Evolutionary conservation across 2,888 invertebrate genomes (phyloP).

Genomic region (Syritta pipiens): DNA sequence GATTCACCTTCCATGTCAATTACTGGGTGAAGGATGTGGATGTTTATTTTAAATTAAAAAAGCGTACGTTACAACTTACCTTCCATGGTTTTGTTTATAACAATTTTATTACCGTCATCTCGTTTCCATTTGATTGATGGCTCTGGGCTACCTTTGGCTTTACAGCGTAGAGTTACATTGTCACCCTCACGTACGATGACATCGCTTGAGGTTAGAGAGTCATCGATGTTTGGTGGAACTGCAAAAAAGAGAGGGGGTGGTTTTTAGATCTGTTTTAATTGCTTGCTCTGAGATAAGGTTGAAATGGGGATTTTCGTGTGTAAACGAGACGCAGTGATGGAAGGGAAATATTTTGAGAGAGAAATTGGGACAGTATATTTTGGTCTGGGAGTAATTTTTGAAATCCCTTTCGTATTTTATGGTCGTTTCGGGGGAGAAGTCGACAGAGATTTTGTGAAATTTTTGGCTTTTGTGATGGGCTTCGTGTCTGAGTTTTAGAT

Average conservation of each 20-base stretch:
- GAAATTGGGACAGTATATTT: too few relatives aligned
- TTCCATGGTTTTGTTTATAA: slow-evolving; percentile 89
- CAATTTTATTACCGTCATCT: slow-evolving; percentile 92
- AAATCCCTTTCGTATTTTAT: too few relatives aligned
- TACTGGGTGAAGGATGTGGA: slow-evolving; percentile 80
- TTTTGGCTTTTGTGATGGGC: too few relatives aligned
- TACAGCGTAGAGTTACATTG: slow-evolving; percentile 93
- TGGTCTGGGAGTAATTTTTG: too few relatives aligned
- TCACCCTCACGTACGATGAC: slow-evolving; percentile 94
- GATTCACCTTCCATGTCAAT: slow-evolving; percentile 91
- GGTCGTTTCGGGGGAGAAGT: too few relatives aligned
- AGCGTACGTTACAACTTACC: slow-evolving; percentile 81
- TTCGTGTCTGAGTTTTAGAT: too few relatives aligned
- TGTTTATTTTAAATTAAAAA: slow-evolving; percentile 64
- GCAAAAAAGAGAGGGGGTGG: too few relatives aligned
- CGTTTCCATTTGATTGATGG: slow-evolving; percentile 95
- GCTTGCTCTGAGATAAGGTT: too few relatives aligned
- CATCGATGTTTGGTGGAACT: slow-evolving; percentile 96
- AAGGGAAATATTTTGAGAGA: too few relatives aligned
- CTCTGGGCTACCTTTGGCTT: slow-evolving; percentile 92
- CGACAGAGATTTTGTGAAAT: too few relatives aligned
- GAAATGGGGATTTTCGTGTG: not conserved
- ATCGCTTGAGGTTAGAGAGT: slow-evolving; percentile 93
- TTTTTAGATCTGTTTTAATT: too few relatives aligned
- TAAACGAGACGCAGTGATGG: too few relatives aligned